Evolutionary conservation across 2,888 invertebrate species (phyloP), one percentile per base, ranked within the genome.

Genomic region (Lochmaea capreae): DNA sequence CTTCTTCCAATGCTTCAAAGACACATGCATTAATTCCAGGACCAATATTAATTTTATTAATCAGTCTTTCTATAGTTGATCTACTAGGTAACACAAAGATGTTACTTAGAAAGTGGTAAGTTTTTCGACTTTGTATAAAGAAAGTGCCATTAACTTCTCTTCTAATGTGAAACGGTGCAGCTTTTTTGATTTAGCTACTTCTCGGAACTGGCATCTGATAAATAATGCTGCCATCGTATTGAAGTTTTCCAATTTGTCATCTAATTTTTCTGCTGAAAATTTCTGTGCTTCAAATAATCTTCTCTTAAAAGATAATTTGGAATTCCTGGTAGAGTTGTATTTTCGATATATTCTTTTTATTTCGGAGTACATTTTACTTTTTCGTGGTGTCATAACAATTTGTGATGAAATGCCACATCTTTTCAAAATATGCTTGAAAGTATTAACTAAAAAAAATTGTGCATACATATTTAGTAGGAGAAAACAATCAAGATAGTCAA

Each of bases 171-270:
- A 72, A 49, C 72, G 59, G n/a, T 57, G 46, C 39, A 61, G 68
- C 18, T 52, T 68, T 39, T 18, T 68, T 26, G 67, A 59, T 18
- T 65, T 65, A 14, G 22, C 16, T 16, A 12, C n/a, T 54, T 72
- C 68, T 52, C 72, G 49, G 10, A 72, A 68, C 42, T 72, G 72
- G 22, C 72, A 72, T 52, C 52, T 10, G 9, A 68, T 72, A 33
- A 72, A 54, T 62, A 16, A 12, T 54, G 67, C 65, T 16, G 65
- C 65, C 22, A 65, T 12, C 9, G 14, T 22, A 65, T 65, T 65
- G n/a, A 65, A 43, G 5, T n/a, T 43, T 16, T 16, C 8, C 2
- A 65, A 12, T 33, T 65, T 65, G n/a, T 65, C 5, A 12, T 65
- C 65, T n/a, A 65, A 16, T 39, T 65, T 16, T 14, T 43, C 8